These are phyloP conservation scores for Clarias platycephalus DNA, from an alignment of 2,797 vertebrate species.

Conservation along the genomic window DNA sequence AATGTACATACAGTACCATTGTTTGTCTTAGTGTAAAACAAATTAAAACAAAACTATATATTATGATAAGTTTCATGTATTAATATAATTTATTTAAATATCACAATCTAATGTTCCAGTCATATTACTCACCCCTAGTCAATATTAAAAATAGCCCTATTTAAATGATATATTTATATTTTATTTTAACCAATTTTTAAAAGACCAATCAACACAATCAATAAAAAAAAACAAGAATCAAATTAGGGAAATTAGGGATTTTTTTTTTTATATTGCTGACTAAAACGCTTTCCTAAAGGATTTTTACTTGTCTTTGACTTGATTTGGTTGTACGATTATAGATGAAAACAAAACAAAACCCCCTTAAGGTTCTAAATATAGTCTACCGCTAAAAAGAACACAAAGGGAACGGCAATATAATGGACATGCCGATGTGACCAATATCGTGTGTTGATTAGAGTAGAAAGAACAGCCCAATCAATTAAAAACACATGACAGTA, in stretches of 20 bases:
- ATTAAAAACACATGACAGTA: neutral
- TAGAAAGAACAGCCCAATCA: neutral
- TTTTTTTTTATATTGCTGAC: neutral
- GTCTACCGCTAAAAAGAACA: neutral
- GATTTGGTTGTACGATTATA: too few relatives aligned
- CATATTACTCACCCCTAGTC: neutral
- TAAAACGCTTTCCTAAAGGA: neutral
- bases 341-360: neutral
- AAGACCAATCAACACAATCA: neutral
- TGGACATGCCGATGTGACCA: neutral
- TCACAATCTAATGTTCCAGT: neutral
- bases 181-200: neutral
- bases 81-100: neutral
- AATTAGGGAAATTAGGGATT: neutral
- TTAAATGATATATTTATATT: neutral
- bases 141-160: neutral
- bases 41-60: neutral
- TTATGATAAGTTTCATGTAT: neutral
- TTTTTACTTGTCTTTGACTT: neutral
- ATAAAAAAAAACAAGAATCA: too few relatives aligned
- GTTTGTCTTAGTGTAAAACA: neutral
- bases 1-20: neutral
- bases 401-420: neutral
- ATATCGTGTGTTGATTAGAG: conserved; percentile 1
- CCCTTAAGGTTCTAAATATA: neutral